Percentiles rank a stretch among this genome's conserved stretches.
These are phyloP conservation scores for Drosophila imparisetae DNA, from an alignment of 2,888 invertebrate species.

Conservation along the genomic window DNA sequence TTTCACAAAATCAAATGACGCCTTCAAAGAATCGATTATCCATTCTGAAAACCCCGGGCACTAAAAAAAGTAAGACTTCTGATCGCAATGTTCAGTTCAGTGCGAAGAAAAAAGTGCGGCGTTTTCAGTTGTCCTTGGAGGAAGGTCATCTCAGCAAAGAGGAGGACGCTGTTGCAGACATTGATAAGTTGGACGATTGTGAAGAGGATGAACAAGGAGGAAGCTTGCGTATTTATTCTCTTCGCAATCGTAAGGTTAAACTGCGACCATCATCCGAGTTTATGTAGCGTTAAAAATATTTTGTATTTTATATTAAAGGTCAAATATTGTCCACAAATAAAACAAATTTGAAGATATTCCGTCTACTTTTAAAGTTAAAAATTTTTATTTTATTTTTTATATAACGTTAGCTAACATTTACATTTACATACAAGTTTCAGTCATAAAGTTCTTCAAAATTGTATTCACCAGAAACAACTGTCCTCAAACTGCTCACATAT, in stretches of 20 bases:
- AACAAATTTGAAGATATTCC: not conserved
- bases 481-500: not conserved
- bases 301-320: not conserved
- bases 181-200: conserved; percentile 54
- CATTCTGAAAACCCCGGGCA: conserved; percentile 82
- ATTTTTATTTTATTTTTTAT: not conserved
- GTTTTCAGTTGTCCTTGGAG: conserved; percentile 73
- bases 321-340: not conserved
- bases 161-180: conserved; percentile 20
- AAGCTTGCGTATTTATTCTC: conserved; percentile 37
- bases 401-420: not conserved
- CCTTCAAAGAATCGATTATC: conserved; percentile 60
- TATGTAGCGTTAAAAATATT: conserved; percentile 12
- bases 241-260: conserved; percentile 53
- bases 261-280: conserved; percentile 51
- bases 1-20: conserved; percentile 11
- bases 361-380: not conserved
- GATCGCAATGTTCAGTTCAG: conserved; percentile 77
- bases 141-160: conserved; percentile 57
- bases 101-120: conserved; percentile 76
- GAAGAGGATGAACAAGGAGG: conserved; percentile 44
- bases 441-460: not conserved
- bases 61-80: conserved; percentile 53
- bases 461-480: not conserved
- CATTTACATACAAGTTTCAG: not conserved